These are phyloP conservation scores for Agrenia bidenticulata DNA, from an alignment of 2,888 invertebrate species.

Conservation along the genomic window DNA sequence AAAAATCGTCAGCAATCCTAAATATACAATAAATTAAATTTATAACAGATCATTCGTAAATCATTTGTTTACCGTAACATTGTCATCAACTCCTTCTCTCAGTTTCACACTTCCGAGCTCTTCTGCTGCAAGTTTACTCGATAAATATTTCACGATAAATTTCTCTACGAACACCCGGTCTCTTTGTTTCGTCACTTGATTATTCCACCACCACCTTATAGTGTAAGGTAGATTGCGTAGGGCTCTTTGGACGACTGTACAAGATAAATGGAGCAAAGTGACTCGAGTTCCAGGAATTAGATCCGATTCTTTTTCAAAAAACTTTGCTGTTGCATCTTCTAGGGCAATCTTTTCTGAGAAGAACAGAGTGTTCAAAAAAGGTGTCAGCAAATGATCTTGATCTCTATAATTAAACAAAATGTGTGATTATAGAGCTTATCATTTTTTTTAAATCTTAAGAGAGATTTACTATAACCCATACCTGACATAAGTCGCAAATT, in stretches of 20 bases:
- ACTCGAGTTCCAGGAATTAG: slow-evolving; percentile 24
- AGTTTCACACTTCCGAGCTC: slow-evolving; percentile 65
- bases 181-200: slow-evolving; percentile 62
- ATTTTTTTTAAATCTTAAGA: neutral
- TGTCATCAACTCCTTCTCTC: slow-evolving; percentile 41
- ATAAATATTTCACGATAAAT: slow-evolving; percentile 65
- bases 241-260: slow-evolving; percentile 67
- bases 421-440: neutral
- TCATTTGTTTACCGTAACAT: slow-evolving; percentile 43
- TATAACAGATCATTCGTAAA: too few species aligned
- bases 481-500: slow-evolving; percentile 50
- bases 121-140: slow-evolving; percentile 66
- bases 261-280: slow-evolving; percentile 59
- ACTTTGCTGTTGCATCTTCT: slow-evolving; percentile 29
- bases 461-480: slow-evolving; percentile 18
- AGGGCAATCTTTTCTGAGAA: slow-evolving; percentile 25
- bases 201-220: slow-evolving; percentile 75
- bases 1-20: neutral
- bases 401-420: slow-evolving; percentile 30
- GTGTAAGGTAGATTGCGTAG: slow-evolving; percentile 70
- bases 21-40: neutral
- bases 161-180: slow-evolving; percentile 69
- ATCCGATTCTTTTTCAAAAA: slow-evolving; percentile 37
- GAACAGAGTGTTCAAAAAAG: slow-evolving; percentile 34
- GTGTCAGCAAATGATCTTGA: slow-evolving; percentile 38